A percentile compares a stretch with the other conserved stretches of the same genome.
Evolutionary conservation across 2,113 vertebrate genomes (phyloP).

Genomic region (Acrocephalus arundinaceus): DNA sequence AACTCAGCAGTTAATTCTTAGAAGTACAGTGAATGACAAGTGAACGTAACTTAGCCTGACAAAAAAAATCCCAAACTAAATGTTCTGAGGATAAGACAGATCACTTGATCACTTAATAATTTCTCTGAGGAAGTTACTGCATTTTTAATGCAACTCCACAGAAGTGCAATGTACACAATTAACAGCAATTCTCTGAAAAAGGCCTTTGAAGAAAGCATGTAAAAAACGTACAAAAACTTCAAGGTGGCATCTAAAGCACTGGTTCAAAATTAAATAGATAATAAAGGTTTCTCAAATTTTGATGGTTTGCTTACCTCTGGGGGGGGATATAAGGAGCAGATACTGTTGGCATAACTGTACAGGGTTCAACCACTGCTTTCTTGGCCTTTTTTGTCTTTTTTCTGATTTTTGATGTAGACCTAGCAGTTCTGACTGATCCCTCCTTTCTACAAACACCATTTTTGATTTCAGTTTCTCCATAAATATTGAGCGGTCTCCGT

Average conservation of each 20-base stretch:
- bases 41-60: background rate
- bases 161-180: background rate
- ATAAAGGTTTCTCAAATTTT: background rate
- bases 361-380: slow-evolving; percentile 80
- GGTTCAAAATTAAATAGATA: background rate
- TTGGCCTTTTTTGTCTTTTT: slow-evolving; percentile 89
- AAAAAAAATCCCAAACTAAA: background rate
- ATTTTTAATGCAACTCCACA: background rate
- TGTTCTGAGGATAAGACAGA: background rate
- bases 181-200: background rate
- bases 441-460: slow-evolving; percentile 86
- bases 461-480: slow-evolving; percentile 84
- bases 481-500: slow-evolving; percentile 88
- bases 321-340: slow-evolving; percentile 87
- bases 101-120: background rate
- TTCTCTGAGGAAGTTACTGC: background rate
- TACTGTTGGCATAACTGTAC: slow-evolving; percentile 77
- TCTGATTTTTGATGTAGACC: slow-evolving; percentile 82
- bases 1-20: background rate
- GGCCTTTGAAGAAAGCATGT: background rate
- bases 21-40: background rate
- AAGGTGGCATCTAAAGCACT: background rate
- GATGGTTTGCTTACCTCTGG: slow-evolving; percentile 82
- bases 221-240: background rate
- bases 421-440: slow-evolving; percentile 74